Conservation (phyloP, 2,888 invertebrate species). For the Pseudanteris insignis region DNA sequence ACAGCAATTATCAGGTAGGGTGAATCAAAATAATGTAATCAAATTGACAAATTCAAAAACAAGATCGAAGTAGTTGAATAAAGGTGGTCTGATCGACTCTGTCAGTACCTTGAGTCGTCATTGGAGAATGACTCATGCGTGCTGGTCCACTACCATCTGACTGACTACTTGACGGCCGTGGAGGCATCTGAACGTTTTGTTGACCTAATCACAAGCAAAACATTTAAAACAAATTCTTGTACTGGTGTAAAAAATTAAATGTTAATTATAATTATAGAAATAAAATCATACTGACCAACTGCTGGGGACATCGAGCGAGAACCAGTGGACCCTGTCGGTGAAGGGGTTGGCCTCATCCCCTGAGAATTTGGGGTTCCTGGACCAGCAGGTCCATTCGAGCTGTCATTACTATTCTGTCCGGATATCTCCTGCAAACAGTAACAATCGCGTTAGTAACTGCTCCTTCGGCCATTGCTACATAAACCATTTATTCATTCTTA, state of each 20-base stretch:
- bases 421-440: slow-evolving; percentile 81
- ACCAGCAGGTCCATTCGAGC: slow-evolving; percentile 75
- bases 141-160: slow-evolving; percentile 72
- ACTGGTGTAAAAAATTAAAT: no score
- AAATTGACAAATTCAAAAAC: no score
- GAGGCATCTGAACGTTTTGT: slow-evolving; percentile 96
- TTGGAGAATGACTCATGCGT: slow-evolving; percentile 77
- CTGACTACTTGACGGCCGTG: slow-evolving; percentile 85
- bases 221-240: neutral
- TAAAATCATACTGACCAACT: slow-evolving; percentile 92
- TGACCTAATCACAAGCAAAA: slow-evolving; percentile 72
- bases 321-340: slow-evolving; percentile 91
- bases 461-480: no score
- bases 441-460: neutral
- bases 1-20: no score
- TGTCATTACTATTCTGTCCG: slow-evolving; percentile 87
- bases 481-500: no score
- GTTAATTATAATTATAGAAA: no score
- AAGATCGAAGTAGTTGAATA: no score
- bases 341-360: slow-evolving; percentile 90
- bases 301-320: slow-evolving; percentile 98
- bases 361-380: slow-evolving; percentile 77
- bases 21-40: no score
- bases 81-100: no score
- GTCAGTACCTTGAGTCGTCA: slow-evolving; percentile 71